phyloP scores from a whole-genome alignment of 2,797 vertebrate genomes.

The Pseudotriccus pelzelni region DNA sequence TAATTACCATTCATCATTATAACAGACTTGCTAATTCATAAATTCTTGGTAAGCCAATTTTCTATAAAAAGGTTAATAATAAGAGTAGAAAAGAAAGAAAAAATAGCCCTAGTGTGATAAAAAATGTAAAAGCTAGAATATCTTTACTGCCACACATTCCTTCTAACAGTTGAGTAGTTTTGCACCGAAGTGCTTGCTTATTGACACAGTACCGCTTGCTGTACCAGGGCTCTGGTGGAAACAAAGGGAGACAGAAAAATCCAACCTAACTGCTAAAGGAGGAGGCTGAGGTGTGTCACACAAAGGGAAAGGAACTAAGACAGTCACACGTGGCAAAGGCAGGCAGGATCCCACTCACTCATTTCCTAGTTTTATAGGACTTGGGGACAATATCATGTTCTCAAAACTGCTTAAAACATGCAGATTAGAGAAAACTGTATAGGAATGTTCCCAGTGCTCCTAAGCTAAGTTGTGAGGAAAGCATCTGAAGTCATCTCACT shows the following conservation, averaged over 20 bases:
- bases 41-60: slow-evolving; percentile 82
- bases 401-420: background rate
- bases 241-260: background rate
- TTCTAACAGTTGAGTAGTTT: slow-evolving; percentile 64
- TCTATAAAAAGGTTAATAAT: slow-evolving; percentile 81
- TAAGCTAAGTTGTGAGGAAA: background rate
- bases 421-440: rapidly evolving
- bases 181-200: slow-evolving; percentile 62
- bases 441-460: background rate
- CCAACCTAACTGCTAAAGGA: background rate
- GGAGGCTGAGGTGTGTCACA: background rate
- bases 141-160: slow-evolving; percentile 60
- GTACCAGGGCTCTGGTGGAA: background rate
- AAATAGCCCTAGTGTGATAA: slow-evolving; percentile 74
- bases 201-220: slow-evolving; percentile 17
- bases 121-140: slow-evolving; percentile 77
- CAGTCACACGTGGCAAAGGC: background rate
- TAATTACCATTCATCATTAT: slow-evolving; percentile 83
- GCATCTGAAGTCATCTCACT: background rate
- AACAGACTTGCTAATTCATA: slow-evolving; percentile 83
- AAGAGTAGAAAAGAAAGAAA: slow-evolving; percentile 72
- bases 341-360: background rate
- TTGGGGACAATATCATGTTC: background rate
- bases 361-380: background rate
- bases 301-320: background rate